Evolutionary conservation across 64 coral and sea anemone genomes (phyloP).

Genomic region (Stylophora pistillata): DNA sequence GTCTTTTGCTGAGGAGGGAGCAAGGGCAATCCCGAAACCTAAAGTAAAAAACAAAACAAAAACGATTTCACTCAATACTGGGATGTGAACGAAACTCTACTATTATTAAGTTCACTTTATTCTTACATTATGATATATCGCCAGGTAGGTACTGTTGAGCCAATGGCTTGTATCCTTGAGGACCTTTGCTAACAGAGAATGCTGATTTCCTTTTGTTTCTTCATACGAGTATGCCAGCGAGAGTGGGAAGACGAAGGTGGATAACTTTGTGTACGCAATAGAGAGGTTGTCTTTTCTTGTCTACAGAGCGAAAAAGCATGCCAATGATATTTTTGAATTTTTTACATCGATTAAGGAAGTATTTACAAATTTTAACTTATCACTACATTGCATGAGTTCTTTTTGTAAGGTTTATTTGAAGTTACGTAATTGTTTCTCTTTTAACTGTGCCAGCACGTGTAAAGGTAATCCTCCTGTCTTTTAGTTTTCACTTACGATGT

Average conservation of each 20-base stretch:
- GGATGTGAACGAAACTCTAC: not conserved
- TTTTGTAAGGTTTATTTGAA: too few species aligned
- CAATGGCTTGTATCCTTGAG: not conserved
- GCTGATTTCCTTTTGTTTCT: conserved; percentile 7
- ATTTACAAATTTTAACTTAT: too few species aligned
- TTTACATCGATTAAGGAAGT: too few species aligned
- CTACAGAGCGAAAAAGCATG: not conserved
- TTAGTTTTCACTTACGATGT: too few species aligned
- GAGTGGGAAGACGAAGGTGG: not conserved
- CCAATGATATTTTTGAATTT: too few species aligned
- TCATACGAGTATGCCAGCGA: conserved; percentile 10
- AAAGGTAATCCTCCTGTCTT: too few species aligned
- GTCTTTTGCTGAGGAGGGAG: not conserved
- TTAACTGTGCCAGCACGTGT: too few species aligned
- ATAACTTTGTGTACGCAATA: conserved; percentile 3
- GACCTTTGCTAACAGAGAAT: not conserved
- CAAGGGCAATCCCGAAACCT: not conserved
- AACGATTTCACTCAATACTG: not conserved
- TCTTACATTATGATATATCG: not conserved
- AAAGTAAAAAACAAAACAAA: not conserved
- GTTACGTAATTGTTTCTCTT: too few species aligned
- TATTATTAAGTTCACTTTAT: not conserved
- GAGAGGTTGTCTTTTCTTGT: not conserved
- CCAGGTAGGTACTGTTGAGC: not conserved
- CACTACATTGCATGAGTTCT: too few species aligned